Percentiles rank a stretch among this genome's conserved stretches.
phyloP scores from a whole-genome alignment of 1,140 invertebrate species.

The Drosophila suzukii region DNA sequence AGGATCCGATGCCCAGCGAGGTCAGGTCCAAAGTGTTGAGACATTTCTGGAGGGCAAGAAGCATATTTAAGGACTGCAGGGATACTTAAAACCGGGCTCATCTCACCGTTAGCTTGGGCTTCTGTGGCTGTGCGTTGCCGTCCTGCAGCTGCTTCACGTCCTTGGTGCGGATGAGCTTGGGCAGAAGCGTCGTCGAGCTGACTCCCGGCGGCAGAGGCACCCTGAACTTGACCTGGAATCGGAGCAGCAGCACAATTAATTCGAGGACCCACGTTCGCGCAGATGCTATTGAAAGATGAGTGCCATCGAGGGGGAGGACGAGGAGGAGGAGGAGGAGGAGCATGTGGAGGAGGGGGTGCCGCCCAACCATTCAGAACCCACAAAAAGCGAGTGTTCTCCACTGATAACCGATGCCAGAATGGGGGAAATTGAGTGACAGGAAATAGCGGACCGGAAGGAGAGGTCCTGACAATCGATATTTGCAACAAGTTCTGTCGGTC shows the following conservation, averaged over 20 bases:
- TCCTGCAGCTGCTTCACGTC: constrained; percentile 88
- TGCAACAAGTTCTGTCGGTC: constrained; percentile 64
- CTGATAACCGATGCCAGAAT: constrained; percentile 25
- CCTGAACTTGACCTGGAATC: constrained; percentile 81
- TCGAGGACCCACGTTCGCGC: constrained; percentile 11
- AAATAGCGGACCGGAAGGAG: background rate
- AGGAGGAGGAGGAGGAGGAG: background rate
- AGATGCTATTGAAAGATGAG: constrained; percentile 43
- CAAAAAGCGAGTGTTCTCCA: constrained; percentile 45
- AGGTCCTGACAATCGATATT: constrained; percentile 64
- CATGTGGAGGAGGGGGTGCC: too few species aligned
- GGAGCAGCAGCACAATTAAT: constrained; percentile 37
- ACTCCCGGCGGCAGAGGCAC: constrained; percentile 82
- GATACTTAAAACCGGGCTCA: background rate
- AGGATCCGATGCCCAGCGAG: constrained; percentile 96
- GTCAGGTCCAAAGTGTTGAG: constrained; percentile 95
- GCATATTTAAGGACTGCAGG: background rate
- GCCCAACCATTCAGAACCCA: background rate
- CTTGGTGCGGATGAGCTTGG: constrained; percentile 92
- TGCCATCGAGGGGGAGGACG: constrained; percentile 7
- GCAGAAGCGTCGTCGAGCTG: constrained; percentile 87
- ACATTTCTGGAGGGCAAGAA: constrained; percentile 90
- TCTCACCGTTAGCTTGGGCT: constrained; percentile 89
- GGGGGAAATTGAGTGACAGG: background rate
- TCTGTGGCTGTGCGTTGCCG: constrained; percentile 86